Conservation (phyloP, 2,797 vertebrate species). For the Gambusia yucatana region DNA sequence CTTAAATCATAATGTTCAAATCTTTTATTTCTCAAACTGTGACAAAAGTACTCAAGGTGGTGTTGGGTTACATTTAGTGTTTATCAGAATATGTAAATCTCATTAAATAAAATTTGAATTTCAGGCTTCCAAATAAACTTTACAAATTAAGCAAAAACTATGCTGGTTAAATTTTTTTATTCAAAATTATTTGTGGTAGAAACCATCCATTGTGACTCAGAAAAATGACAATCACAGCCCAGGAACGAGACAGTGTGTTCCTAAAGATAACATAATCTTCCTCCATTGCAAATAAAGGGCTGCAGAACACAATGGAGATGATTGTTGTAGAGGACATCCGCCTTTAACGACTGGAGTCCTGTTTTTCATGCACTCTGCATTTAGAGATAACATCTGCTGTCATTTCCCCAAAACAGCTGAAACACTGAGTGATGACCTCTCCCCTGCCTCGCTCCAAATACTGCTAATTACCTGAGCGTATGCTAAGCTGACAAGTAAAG, state of each 20-base stretch:
- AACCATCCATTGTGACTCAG: not conserved
- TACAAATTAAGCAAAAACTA: not conserved
- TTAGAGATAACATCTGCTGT: constrained; percentile 78
- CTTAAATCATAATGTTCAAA: not conserved
- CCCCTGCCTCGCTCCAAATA: constrained; percentile 27
- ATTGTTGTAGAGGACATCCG: constrained; percentile 66
- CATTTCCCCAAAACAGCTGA: constrained; percentile 64
- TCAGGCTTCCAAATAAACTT: not conserved
- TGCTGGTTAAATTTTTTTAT: not conserved
- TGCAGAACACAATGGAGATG: constrained; percentile 69
- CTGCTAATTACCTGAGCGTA: constrained; percentile 67
- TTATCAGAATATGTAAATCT: not conserved
- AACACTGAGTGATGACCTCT: constrained; percentile 45
- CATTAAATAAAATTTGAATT: not conserved
- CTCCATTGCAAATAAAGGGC: constrained; percentile 34
- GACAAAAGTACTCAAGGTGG: not conserved
- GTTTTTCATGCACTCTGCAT: constrained; percentile 69
- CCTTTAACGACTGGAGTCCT: constrained; percentile 73
- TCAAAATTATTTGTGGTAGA: not conserved
- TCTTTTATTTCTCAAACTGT: not conserved
- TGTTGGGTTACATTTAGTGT: not conserved
- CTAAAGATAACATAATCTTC: constrained; percentile 23
- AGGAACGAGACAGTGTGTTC: constrained; percentile 10
- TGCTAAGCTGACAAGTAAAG: constrained; percentile 80
- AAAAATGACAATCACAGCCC: not conserved